These are phyloP conservation scores for Pholis gunnellus DNA, from an alignment of 2,113 vertebrate genomes.

Conservation along the genomic window DNA sequence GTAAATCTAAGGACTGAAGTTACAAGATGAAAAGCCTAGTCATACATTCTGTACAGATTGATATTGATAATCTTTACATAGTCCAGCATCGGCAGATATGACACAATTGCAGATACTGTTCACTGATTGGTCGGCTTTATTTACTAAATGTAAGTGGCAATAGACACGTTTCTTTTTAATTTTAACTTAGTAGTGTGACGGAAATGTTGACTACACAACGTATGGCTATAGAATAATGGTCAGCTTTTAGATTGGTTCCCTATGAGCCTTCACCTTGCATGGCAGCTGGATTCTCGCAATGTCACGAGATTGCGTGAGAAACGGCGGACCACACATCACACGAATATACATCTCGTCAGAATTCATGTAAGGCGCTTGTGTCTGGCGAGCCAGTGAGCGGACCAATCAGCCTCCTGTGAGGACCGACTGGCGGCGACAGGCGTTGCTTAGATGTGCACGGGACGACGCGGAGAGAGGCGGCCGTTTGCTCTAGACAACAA, in stretches of 20 bases:
- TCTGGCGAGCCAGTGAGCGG: background rate
- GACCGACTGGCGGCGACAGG: no score
- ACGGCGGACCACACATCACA: background rate
- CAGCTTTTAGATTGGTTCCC: background rate
- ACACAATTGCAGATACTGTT: background rate
- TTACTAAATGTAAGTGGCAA: background rate
- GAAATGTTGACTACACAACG: background rate
- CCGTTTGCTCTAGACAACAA: no score
- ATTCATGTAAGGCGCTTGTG: background rate
- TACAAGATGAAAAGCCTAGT: background rate
- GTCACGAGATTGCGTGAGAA: background rate
- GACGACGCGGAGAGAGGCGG: no score
- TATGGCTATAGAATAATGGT: background rate
- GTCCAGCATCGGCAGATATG: conserved; percentile 16
- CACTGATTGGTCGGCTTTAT: background rate
- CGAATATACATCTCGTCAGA: background rate
- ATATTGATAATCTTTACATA: conserved; percentile 20
- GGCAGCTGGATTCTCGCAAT: background rate
- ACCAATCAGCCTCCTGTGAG: no score
- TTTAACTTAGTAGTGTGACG: background rate
- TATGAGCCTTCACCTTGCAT: background rate
- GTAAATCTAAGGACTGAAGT: background rate
- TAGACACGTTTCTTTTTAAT: background rate
- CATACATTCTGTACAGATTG: conserved; percentile 31
- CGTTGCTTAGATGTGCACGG: no score